A percentile compares a stretch with the other conserved stretches of the same genome.
These are phyloP conservation scores for Prunella fulvescens DNA, from an alignment of 2,113 vertebrate genomes.

Conservation along the genomic window DNA sequence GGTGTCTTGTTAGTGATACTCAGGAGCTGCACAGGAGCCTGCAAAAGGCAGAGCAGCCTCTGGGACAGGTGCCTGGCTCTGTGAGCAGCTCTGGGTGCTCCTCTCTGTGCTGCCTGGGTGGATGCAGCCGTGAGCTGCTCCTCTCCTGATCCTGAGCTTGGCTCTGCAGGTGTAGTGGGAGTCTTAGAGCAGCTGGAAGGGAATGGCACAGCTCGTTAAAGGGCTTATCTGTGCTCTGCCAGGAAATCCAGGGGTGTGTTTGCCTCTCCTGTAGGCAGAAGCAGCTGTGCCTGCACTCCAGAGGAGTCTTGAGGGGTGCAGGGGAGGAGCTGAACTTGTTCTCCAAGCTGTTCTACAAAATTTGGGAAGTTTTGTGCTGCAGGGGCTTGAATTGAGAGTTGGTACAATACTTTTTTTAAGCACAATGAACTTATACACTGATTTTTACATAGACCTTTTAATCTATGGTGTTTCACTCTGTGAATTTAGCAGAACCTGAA, in stretches of 20 bases:
- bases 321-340: not conserved
- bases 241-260: not conserved
- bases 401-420: not conserved
- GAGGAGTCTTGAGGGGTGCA: not conserved
- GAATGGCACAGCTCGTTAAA: rapidly evolving
- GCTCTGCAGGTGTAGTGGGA: not conserved
- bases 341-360: not conserved
- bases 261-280: not conserved
- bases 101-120: not conserved
- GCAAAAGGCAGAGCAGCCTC: not conserved
- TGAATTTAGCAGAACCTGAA: not conserved
- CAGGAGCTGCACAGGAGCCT: rapidly evolving
- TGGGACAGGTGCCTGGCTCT: too few species aligned
- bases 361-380: not conserved
- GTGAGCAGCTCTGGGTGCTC: not conserved
- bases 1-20: rapidly evolving
- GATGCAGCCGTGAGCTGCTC: not conserved
- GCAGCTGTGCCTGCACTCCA: not conserved
- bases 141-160: not conserved
- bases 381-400: not conserved
- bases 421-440: rapidly evolving
- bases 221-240: not conserved
- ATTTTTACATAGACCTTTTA: not conserved
- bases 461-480: not conserved
- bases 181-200: not conserved